These are phyloP conservation scores for Notospermus geniculatus DNA, from an alignment of 1,140 invertebrate species.

Conservation along the genomic window DNA sequence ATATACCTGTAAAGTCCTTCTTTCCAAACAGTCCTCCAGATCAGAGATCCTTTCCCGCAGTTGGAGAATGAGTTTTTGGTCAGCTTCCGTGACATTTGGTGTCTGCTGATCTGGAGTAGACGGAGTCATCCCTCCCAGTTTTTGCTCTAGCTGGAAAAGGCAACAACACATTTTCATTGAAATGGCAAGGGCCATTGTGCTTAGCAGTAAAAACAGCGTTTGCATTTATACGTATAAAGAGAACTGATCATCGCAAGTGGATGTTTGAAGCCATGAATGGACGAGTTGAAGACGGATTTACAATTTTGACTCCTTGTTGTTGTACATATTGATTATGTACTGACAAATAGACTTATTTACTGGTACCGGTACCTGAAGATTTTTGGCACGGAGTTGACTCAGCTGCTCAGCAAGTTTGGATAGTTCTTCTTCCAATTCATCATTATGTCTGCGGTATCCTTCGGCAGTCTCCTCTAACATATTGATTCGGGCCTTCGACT, in stretches of 20 bases:
- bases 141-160: not conserved
- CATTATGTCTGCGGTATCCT: conserved; percentile 68
- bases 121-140: not conserved
- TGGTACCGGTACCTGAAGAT: conserved; percentile 20
- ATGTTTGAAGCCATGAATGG: too few species aligned
- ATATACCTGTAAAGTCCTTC: conserved; percentile 61
- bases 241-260: too few species aligned
- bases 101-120: too few species aligned
- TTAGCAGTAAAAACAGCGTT: too few species aligned
- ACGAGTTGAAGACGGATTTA: too few species aligned
- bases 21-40: conserved; percentile 59
- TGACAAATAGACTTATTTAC: too few species aligned
- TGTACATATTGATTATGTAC: too few species aligned
- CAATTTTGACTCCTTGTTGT: too few species aligned
- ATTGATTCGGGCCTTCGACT: conserved; percentile 59
- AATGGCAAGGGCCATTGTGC: too few species aligned
- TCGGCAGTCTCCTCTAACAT: conserved; percentile 66
- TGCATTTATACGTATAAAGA: too few species aligned
- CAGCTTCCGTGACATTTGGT: conserved; percentile 5
- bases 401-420: conserved; percentile 43
- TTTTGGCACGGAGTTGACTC: conserved; percentile 3
- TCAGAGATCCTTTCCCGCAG: conserved; percentile 42
- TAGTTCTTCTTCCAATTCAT: conserved; percentile 66
- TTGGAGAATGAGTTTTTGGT: conserved; percentile 24
- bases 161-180: too few species aligned